Base-by-base conservation (phyloP, 2,113 vertebrate genomes). In the Excalfactoria chinensis region DNA sequence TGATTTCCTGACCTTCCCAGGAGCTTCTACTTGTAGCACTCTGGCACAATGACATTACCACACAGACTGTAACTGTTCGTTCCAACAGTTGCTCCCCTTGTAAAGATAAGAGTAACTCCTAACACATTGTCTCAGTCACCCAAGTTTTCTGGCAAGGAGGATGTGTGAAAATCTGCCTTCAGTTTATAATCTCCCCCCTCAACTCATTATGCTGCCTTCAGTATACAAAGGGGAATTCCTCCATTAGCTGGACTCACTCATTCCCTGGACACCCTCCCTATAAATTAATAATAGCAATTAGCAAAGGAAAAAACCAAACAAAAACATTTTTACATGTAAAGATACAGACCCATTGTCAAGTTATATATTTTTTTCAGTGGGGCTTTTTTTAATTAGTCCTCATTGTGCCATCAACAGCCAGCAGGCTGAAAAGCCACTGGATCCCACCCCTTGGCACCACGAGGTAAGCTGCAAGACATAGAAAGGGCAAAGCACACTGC, bases 261-360 rank as follows among this genome's bases (percentile, higher is more conserved):
- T 48, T 64, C 75, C 69, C 19, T 14, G 41, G 16, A 75, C 70
- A 75, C 44, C 67, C 37, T 0, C 44, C 62, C 41, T 67, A 93
- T 70, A 73, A 87, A 83, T 83, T 63, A 91, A 76, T 85, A 73
- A 93, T 46, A 84, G 32, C 20, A 2, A 59, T 30, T 68, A 64
- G 35, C 32, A 37, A 72, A 77, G 41, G 16, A n/a, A 88, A 68
- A 46, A 68, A n/a, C n/a, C n/a, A n/a, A n/a, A n/a, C n/a, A n/a
- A 21, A 46, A 2, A 23, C 23, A 43, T 9, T 56, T 81, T 81
- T 71, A 14, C 35, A 21, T 0, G 2, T 48, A 40, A 88, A 71
- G 14, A 55, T 30, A 5, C 56, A 89, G 53, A 79, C 37, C 19
- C 41, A 51, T 53, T 13, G 16, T 2, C 7, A 23, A 66, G 43